Percentiles rank a stretch among this genome's conserved stretches.
These are phyloP conservation scores for Drosophila teissieri DNA, from an alignment of 1,140 invertebrate genomes.

Conservation along the genomic window DNA sequence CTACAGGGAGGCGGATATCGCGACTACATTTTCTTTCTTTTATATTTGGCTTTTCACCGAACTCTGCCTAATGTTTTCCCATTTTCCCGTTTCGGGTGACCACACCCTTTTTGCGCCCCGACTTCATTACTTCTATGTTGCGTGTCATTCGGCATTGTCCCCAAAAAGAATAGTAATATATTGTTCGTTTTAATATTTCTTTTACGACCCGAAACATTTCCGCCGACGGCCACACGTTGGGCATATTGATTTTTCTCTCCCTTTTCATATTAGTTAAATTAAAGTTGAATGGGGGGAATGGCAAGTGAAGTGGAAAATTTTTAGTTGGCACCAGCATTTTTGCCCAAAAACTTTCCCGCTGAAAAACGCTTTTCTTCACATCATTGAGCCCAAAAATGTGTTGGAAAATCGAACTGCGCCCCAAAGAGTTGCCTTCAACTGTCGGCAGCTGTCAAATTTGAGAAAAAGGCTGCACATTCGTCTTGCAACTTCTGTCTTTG, in stretches of 20 bases:
- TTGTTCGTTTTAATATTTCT: slow-evolving; percentile 34
- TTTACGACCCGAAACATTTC: slow-evolving; percentile 52
- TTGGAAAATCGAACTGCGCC: slow-evolving; percentile 21
- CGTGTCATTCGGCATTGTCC: slow-evolving; percentile 52
- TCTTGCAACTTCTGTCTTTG: slow-evolving; percentile 43
- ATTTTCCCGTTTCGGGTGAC: slow-evolving; percentile 9
- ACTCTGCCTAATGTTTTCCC: slow-evolving; percentile 8
- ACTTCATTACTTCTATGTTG: slow-evolving; percentile 40
- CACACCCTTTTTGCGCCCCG: slow-evolving; percentile 21
- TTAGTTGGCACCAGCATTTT: slow-evolving; percentile 22
- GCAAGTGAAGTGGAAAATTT: slow-evolving; percentile 19
- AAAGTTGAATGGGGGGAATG: slow-evolving; percentile 17
- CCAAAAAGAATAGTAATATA: slow-evolving; percentile 19
- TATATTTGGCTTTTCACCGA: slow-evolving; percentile 12
- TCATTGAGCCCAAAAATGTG: slow-evolving; percentile 28
- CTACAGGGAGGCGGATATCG: slow-evolving; percentile 44
- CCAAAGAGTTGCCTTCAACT: slow-evolving; percentile 24
- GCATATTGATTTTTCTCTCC: slow-evolving; percentile 49
- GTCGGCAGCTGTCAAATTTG: slow-evolving; percentile 58
- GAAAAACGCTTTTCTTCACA: slow-evolving; percentile 34
- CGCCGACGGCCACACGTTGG: slow-evolving; percentile 35
- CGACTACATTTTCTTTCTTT: slow-evolving; percentile 11
- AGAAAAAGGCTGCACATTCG: slow-evolving; percentile 50
- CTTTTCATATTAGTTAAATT: slow-evolving; percentile 42
- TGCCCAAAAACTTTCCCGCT: slow-evolving; percentile 23